A percentile compares a stretch with the other conserved stretches of the same genome.
These are phyloP conservation scores for Eptatretus atami DNA, from an alignment of 2,797 vertebrate genomes.

Conservation along the genomic window DNA sequence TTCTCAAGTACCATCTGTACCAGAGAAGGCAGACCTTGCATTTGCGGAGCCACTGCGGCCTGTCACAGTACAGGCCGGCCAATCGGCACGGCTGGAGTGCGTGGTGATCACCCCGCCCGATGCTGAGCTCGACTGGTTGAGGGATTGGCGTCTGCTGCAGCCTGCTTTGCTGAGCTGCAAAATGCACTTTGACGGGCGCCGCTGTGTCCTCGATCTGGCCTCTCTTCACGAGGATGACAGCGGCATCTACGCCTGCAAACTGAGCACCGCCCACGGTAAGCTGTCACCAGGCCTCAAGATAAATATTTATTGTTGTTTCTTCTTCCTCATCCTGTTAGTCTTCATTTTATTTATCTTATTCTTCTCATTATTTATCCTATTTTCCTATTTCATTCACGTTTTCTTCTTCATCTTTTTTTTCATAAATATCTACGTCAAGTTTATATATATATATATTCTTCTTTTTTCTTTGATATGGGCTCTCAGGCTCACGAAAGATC, in stretches of 20 bases:
- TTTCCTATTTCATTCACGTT: too few relatives aligned
- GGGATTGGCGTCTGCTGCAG: slow-evolving; percentile 65
- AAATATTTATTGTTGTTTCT: too few relatives aligned
- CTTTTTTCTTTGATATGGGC: too few relatives aligned
- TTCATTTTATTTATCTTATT: too few relatives aligned
- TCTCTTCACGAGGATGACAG: slow-evolving; percentile 90
- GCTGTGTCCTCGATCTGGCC: slow-evolving; percentile 61
- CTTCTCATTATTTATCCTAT: too few relatives aligned
- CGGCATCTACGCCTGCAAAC: slow-evolving; percentile 65
- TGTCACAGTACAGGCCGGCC: slow-evolving; percentile 54
- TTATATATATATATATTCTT: too few relatives aligned
- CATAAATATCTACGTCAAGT: too few relatives aligned
- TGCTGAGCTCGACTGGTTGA: slow-evolving; percentile 84
- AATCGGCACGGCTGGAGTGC: slow-evolving; percentile 70
- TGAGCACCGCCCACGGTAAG: slow-evolving; percentile 72
- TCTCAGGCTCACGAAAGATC: too few relatives aligned
- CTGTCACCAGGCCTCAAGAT: too few relatives aligned
- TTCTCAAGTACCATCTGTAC: slow-evolving; percentile 2
- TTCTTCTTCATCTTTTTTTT: too few relatives aligned
- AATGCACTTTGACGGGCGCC: slow-evolving; percentile 86
- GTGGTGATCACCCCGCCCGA: slow-evolving; percentile 39
- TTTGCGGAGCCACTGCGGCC: slow-evolving; percentile 45
- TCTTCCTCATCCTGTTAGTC: too few relatives aligned
- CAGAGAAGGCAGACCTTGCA: slow-evolving; percentile 23
- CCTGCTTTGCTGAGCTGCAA: slow-evolving; percentile 88